These are phyloP conservation scores for Trachelus stipa DNA, from an alignment of 2,888 invertebrate genomes.

Conservation along the genomic window DNA sequence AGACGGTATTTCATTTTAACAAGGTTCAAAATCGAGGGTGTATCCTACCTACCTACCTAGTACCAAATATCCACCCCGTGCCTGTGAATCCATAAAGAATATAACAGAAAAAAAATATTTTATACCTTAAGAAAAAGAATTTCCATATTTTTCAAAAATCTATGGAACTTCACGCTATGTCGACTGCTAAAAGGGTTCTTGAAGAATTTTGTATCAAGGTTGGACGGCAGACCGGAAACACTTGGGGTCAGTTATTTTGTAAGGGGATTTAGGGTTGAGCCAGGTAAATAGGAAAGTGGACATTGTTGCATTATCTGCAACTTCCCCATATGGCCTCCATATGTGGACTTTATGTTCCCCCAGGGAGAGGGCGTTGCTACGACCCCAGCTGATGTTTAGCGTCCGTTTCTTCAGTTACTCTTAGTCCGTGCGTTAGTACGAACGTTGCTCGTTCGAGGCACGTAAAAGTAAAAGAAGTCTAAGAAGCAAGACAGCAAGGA, in stretches of 20 bases:
- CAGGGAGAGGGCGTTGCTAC: constrained; percentile 35
- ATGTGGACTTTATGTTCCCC: constrained; percentile 41
- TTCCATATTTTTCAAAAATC: background rate
- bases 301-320: constrained; percentile 4
- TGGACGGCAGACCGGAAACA: background rate
- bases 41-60: background rate
- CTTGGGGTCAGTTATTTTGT: background rate
- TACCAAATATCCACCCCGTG: background rate
- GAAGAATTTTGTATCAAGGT: background rate
- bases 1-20: background rate
- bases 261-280: constrained; percentile 2
- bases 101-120: background rate
- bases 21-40: background rate
- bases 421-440: constrained; percentile 49
- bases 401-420: constrained; percentile 54
- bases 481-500: background rate
- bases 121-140: background rate
- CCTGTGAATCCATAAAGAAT: background rate
- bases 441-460: background rate
- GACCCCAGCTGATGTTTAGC: constrained; percentile 59
- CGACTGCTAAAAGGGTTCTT: background rate
- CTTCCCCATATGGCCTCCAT: constrained; percentile 48
- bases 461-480: background rate
- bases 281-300: constrained; percentile 10
- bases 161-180: background rate